phyloP scores from a whole-genome alignment of 1,140 invertebrate genomes.

The Phocides pigmalion region DNA sequence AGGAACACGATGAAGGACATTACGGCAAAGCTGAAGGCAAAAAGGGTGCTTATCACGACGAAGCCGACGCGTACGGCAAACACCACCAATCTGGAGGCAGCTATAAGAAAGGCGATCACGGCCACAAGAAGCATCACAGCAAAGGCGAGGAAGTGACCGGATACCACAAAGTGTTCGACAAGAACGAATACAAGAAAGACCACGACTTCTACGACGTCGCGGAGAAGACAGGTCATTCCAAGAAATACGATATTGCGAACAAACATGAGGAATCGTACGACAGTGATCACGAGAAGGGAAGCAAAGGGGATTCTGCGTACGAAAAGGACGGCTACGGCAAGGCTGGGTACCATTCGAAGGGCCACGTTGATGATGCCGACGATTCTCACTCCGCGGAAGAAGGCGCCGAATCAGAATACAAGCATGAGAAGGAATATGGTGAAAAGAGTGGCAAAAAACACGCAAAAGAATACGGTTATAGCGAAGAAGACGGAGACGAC shows the following conservation, averaged over 20 bases:
- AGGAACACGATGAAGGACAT: slow-evolving; percentile 67
- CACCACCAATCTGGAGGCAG: slow-evolving; percentile 81
- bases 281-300: slow-evolving; percentile 84
- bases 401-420: slow-evolving; percentile 64
- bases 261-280: slow-evolving; percentile 80
- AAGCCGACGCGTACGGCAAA: slow-evolving; percentile 72
- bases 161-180: slow-evolving; percentile 89
- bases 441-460: slow-evolving; percentile 61
- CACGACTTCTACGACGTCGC: slow-evolving; percentile 89
- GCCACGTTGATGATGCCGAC: slow-evolving; percentile 71
- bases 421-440: slow-evolving; percentile 55
- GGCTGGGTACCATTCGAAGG: slow-evolving; percentile 81
- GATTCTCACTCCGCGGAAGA: slow-evolving; percentile 73
- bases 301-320: slow-evolving; percentile 79
- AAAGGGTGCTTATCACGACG: slow-evolving; percentile 64
- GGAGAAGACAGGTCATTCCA: slow-evolving; percentile 86
- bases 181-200: slow-evolving; percentile 90
- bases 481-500: slow-evolving; percentile 56
- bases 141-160: slow-evolving; percentile 88
- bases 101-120: slow-evolving; percentile 88
- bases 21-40: slow-evolving; percentile 68
- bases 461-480: slow-evolving; percentile 63
- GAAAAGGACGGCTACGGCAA: slow-evolving; percentile 80
- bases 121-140: slow-evolving; percentile 87
- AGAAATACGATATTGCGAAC: slow-evolving; percentile 84